These are phyloP conservation scores for Balaeniceps rex DNA, from an alignment of 2,113 vertebrate species.

Conservation along the genomic window DNA sequence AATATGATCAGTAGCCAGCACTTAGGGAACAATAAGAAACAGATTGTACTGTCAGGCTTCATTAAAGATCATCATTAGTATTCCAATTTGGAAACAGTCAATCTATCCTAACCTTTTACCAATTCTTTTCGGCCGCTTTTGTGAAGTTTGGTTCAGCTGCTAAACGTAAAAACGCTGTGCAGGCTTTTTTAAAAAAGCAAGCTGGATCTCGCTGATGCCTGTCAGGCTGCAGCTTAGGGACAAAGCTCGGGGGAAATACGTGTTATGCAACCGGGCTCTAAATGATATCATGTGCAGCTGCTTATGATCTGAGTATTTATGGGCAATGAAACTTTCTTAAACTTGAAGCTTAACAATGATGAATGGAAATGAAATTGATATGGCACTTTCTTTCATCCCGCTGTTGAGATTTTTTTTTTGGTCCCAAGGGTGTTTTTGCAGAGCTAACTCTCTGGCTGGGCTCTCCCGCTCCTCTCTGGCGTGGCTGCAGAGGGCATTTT, in stretches of 20 bases:
- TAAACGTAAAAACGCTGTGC: slow-evolving; percentile 41
- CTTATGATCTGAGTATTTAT: slow-evolving; percentile 29
- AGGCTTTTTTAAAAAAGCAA: not conserved
- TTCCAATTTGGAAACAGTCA: slow-evolving; percentile 86
- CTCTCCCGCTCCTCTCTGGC: not conserved
- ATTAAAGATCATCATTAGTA: slow-evolving; percentile 99
- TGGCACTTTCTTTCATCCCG: not conserved
- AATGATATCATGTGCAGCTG: slow-evolving; percentile 67
- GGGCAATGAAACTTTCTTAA: slow-evolving; percentile 52
- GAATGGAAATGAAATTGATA: slow-evolving; percentile 36
- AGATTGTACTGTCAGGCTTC: slow-evolving; percentile 99
- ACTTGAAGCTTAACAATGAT: not conserved
- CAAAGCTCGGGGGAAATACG: slow-evolving; percentile 49
- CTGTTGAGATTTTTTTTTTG: not conserved
- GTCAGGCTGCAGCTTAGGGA: slow-evolving; percentile 66
- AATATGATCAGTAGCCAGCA: slow-evolving; percentile 83
- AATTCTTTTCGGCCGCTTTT: slow-evolving; percentile 72
- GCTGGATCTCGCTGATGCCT: slow-evolving; percentile 66
- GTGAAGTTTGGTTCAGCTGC: slow-evolving; percentile 80
- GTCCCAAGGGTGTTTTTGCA: not conserved
- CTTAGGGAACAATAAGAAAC: slow-evolving; percentile 95
- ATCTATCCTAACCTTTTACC: slow-evolving; percentile 72
- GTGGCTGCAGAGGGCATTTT: not conserved
- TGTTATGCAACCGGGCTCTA: slow-evolving; percentile 17
- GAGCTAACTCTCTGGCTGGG: not conserved